Base-by-base conservation (phyloP, 2,797 vertebrate species). In the Syndactyla subalaris region DNA sequence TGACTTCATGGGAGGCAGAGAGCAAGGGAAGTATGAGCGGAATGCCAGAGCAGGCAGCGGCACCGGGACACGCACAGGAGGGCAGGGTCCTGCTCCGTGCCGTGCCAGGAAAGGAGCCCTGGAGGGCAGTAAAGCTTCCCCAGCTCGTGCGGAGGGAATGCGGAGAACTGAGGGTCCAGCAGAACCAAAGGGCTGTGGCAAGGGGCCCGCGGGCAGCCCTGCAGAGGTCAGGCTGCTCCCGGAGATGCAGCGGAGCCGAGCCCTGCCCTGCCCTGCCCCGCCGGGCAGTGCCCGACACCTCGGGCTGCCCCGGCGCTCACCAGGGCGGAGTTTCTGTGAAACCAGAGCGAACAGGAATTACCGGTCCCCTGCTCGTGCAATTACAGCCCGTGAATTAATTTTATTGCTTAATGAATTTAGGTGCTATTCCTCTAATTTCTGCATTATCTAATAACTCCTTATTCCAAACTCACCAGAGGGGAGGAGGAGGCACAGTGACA, bases 301-400 rank as follows among this genome's bases (percentile, higher is more conserved):
- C 83, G 2, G 30, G 22, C 61, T 51, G 93, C 94, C 91, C 84
- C 84, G 1, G 55, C 81, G 62, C 92, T 76, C 16, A 32, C 68
- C 91, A 52, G 96, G 95, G 91, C 48, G 96, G 95, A 89, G 91
- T 52, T 95, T 48, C 93, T 89, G 87, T 3, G 84, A 93, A 95
- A 94, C 91, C 83, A 68, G 55, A 41, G 83, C n/a, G 92, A 97
- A 97, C 97, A 92, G 96, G 97, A 97, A 97, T 96, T 97, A 97
- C 97, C 92, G 62, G 97, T 97, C 95, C 87, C 58, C 83, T 61
- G 83, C 85, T 93, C 58, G 0, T 16, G 41, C 96, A 94, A 85
- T 96, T 91, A 91, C 36, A 20, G 85, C 59, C 75, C 0, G 16
- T 5, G 67, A 89, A 93, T 94, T 92, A 94, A 87, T 89, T 95